A percentile compares a stretch with the other conserved stretches of the same genome.
phyloP scores from a whole-genome alignment of 2,797 vertebrate genomes.

The Arremon brunneinucha region DNA sequence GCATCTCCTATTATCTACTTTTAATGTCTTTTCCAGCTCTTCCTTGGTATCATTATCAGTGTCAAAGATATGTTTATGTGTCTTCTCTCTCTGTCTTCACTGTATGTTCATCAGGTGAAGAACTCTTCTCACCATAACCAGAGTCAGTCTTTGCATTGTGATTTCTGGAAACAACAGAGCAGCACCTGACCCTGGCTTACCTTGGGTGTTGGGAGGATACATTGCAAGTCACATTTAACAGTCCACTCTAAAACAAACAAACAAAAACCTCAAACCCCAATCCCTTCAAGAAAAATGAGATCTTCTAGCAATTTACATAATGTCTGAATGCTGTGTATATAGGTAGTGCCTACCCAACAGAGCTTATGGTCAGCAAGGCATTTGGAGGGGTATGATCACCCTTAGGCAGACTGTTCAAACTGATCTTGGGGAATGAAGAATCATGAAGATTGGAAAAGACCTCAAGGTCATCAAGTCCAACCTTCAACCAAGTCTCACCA shows the following conservation, averaged over 20 bases:
- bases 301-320: not conserved
- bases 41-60: not conserved
- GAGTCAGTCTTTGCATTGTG: not conserved
- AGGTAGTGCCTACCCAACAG: not conserved
- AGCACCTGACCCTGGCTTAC: not conserved
- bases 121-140: not conserved
- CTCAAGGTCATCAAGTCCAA: not conserved
- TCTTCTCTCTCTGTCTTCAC: not conserved
- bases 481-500: not conserved
- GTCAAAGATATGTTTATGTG: not conserved
- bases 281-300: not conserved
- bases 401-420: not conserved
- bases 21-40: not conserved
- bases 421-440: not conserved
- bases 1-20: not conserved
- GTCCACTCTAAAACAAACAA: not conserved
- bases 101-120: not conserved
- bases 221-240: not conserved
- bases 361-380: not conserved
- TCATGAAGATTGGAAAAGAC: not conserved
- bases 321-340: not conserved
- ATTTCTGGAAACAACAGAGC: not conserved
- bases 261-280: accelerated
- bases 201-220: not conserved
- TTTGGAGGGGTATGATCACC: not conserved